phyloP scores from a whole-genome alignment of 2,113 vertebrate genomes.

The Thunnus maccoyii region DNA sequence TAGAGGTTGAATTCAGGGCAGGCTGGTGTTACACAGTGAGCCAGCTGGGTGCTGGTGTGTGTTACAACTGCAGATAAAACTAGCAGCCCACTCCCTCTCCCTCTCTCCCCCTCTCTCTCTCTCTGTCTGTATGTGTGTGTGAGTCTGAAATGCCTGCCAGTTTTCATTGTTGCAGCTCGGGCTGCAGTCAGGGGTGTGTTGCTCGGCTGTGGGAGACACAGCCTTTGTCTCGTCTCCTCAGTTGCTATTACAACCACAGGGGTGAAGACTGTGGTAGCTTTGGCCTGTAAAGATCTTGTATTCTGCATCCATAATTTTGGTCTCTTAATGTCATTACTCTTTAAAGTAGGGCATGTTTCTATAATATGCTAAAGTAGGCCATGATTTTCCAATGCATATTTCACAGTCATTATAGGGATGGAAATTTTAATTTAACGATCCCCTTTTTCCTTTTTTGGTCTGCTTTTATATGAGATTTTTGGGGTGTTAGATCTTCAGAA shows the following conservation, averaged over 20 bases:
- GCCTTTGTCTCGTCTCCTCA: constrained; percentile 76
- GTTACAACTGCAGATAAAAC: constrained; percentile 65
- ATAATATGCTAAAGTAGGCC: constrained; percentile 31
- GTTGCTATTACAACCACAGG: constrained; percentile 39
- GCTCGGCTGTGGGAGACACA: constrained; percentile 64
- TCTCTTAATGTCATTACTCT: background rate
- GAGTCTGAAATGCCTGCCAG: constrained; percentile 51
- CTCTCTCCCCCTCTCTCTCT: constrained; percentile 10
- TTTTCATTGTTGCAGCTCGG: constrained; percentile 75
- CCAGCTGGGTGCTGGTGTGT: constrained; percentile 62
- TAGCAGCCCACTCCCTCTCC: constrained; percentile 26
- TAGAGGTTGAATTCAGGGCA: constrained; percentile 60
- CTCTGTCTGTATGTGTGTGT: constrained; percentile 24
- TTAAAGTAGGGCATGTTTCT: constrained; percentile 26
- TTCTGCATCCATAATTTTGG: background rate
- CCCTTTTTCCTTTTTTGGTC: background rate
- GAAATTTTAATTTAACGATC: constrained; percentile 4
- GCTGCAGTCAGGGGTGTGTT: constrained; percentile 73
- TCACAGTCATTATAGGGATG: constrained; percentile 6
- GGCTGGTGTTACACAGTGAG: constrained; percentile 40
- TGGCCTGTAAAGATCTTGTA: background rate
- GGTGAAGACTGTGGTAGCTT: background rate
- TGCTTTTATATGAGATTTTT: background rate
- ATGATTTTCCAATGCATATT: constrained; percentile 30
- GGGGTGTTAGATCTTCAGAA: background rate